These are phyloP conservation scores for Xiphorhynchus erythropygius DNA, from an alignment of 2,797 vertebrate species.

Conservation along the genomic window DNA sequence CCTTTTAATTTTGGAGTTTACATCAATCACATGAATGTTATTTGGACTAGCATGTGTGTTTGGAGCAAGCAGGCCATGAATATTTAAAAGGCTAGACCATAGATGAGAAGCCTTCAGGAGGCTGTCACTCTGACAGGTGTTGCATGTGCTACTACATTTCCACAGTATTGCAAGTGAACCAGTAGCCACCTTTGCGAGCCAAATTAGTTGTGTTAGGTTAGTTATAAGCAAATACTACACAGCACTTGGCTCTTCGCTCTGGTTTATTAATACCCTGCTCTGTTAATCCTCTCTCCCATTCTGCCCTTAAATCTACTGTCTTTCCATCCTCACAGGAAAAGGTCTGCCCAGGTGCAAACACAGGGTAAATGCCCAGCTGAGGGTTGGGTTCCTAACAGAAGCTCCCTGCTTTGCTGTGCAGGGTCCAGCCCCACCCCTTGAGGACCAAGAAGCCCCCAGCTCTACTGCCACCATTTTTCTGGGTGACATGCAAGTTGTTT, in stretches of 20 bases:
- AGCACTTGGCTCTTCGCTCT: not conserved
- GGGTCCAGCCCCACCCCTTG: fast-evolving
- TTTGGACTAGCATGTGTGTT: slow-evolving; percentile 3
- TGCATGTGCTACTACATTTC: not conserved
- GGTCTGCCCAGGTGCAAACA: not conserved
- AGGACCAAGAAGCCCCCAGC: not conserved
- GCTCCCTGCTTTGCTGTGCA: not conserved
- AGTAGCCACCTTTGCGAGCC: not conserved
- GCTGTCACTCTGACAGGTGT: not conserved
- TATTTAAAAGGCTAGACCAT: slow-evolving; percentile 16
- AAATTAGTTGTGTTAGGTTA: not conserved
- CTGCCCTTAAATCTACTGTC: not conserved
- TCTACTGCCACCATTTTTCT: not conserved
- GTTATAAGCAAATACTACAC: not conserved
- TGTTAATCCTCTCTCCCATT: not conserved
- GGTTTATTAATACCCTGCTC: not conserved
- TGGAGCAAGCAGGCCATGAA: slow-evolving; percentile 24
- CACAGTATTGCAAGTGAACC: not conserved
- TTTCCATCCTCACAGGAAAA: not conserved
- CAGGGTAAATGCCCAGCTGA: not conserved
- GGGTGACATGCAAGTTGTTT: not conserved
- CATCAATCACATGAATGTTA: slow-evolving; percentile 20
- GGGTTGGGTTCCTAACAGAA: not conserved
- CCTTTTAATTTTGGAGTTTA: slow-evolving; percentile 60
- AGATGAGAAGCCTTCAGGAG: not conserved